Evolutionary conservation across 2,113 vertebrate genomes (phyloP).

Genomic region (Natator depressus): DNA sequence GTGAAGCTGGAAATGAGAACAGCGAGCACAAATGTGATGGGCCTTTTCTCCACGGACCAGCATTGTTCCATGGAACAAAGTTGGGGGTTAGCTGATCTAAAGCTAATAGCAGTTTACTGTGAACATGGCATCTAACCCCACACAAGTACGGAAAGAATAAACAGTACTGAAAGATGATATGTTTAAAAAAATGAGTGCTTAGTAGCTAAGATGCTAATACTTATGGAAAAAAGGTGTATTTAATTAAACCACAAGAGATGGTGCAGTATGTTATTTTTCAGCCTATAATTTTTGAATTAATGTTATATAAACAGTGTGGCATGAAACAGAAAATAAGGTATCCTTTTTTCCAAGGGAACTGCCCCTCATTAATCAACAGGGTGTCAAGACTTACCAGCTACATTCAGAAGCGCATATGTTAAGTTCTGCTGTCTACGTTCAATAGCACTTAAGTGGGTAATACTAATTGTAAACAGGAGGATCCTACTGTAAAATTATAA

Average conservation of each 20-base stretch:
- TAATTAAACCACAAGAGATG: neutral
- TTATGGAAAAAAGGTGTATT: neutral
- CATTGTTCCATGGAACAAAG: neutral
- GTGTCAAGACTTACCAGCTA: constrained; percentile 4
- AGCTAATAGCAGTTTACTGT: neutral
- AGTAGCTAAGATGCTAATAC: neutral
- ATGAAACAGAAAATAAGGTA: constrained; percentile 30
- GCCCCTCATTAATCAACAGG: constrained; percentile 38
- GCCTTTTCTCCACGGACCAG: neutral
- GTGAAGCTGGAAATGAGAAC: constrained; percentile 11
- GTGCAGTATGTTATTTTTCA: neutral
- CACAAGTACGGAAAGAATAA: neutral
- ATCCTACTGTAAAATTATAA: constrained; percentile 30
- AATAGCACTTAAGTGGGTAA: neutral
- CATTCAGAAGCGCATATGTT: constrained; percentile 4
- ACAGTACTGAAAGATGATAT: neutral
- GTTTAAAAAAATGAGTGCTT: neutral
- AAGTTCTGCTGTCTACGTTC: constrained; percentile 27
- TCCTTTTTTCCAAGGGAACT: neutral
- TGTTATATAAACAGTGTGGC: constrained; percentile 41
- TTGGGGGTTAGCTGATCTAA: neutral
- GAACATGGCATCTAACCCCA: neutral
- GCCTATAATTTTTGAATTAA: constrained; percentile 48
- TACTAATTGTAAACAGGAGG: neutral
- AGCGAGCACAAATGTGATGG: neutral